Conservation (phyloP, 2,113 vertebrate species). For the Notarius lentiginosus region DNA sequence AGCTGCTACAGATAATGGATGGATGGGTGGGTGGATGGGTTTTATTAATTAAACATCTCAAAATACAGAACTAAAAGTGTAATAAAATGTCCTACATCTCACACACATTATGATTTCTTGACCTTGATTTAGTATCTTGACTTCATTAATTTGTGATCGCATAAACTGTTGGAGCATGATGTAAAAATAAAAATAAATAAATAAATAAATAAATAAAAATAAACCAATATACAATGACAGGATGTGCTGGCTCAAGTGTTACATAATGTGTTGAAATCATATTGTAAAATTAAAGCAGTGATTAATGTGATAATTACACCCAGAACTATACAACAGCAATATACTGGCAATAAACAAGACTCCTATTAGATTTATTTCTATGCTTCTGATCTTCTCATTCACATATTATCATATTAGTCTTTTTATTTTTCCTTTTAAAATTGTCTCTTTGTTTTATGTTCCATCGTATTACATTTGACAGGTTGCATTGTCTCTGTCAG, state of each 20-base stretch:
- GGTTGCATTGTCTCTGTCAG: slow-evolving; percentile 10
- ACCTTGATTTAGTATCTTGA: neutral
- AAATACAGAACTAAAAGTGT: neutral
- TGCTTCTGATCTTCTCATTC: neutral
- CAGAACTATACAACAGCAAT: neutral
- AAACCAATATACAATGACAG: neutral
- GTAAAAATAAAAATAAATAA: neutral
- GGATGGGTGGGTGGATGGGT: neutral
- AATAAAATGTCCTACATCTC: neutral
- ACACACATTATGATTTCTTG: neutral
- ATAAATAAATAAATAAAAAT: neutral
- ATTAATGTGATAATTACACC: neutral
- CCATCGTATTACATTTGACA: slow-evolving; percentile 7
- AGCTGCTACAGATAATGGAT: no score
- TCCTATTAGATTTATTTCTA: neutral
- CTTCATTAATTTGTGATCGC: neutral
- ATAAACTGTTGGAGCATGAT: neutral
- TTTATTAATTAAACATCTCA: neutral
- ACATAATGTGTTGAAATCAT: neutral
- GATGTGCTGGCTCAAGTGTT: neutral
- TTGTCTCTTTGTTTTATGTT: slow-evolving; percentile 17
- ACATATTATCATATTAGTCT: neutral
- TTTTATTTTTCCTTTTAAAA: neutral
- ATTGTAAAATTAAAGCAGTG: neutral
- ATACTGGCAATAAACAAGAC: neutral